Evolutionary conservation across 2,888 invertebrate species (phyloP).

Genomic region (Pammene aurita): DNA sequence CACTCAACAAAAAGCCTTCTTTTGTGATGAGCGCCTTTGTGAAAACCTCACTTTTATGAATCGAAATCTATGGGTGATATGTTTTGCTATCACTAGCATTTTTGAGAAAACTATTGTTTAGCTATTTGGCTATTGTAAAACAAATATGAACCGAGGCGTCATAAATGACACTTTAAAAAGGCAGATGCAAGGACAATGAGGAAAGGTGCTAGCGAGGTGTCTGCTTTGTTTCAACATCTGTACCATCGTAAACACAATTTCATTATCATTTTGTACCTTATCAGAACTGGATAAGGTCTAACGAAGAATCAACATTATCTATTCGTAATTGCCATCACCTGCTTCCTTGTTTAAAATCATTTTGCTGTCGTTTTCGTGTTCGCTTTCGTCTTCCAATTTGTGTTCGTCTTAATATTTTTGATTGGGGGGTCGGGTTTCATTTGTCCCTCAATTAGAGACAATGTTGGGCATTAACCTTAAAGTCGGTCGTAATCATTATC

Average conservation of each 20-base stretch:
- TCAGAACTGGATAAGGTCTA: neutral
- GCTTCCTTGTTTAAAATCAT: slow-evolving; percentile 57
- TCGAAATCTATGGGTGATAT: slow-evolving; percentile 60
- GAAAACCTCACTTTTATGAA: slow-evolving; percentile 57
- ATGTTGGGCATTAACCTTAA: slow-evolving; percentile 40
- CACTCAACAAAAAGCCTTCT: slow-evolving; percentile 64
- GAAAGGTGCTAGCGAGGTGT: slow-evolving; percentile 46
- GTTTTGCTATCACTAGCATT: slow-evolving; percentile 42
- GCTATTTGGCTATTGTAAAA: slow-evolving; percentile 61
- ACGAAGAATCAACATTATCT: slow-evolving; percentile 43
- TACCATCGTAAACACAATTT: slow-evolving; percentile 31
- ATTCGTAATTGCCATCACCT: slow-evolving; percentile 70
- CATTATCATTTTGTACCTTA: neutral
- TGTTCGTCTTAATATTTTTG: slow-evolving; percentile 35
- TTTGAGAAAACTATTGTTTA: slow-evolving; percentile 52
- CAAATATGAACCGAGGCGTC: slow-evolving; percentile 62
- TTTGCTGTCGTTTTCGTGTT: slow-evolving; percentile 40
- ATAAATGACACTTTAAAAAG: slow-evolving; percentile 70
- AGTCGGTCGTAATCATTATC: slow-evolving; percentile 29
- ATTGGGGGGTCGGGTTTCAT: slow-evolving; percentile 39
- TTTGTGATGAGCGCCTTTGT: slow-evolving; percentile 62
- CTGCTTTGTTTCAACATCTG: slow-evolving; percentile 59
- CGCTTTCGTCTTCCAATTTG: slow-evolving; percentile 35
- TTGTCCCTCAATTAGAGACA: slow-evolving; percentile 38
- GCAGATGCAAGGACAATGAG: slow-evolving; percentile 62